These are phyloP conservation scores for Teleogryllus oceanicus DNA, from an alignment of 2,888 invertebrate species.

Conservation along the genomic window DNA sequence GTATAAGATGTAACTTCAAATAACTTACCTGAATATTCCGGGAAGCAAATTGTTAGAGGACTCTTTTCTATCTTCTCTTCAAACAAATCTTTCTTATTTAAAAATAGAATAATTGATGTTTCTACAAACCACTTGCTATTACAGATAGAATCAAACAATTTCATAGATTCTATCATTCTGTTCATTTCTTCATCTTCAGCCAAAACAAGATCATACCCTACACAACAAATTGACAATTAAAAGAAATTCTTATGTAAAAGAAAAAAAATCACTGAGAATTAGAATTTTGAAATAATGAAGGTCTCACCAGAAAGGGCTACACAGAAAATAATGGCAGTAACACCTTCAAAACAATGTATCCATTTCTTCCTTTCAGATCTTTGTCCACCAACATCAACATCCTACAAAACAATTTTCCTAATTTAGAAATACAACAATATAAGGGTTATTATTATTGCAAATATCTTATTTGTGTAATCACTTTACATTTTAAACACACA, in stretches of 20 bases:
- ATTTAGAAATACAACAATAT: slow-evolving; percentile 19
- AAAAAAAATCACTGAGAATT: background rate
- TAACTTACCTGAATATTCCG: slow-evolving; percentile 73
- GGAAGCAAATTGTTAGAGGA: slow-evolving; percentile 81
- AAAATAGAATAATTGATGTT: slow-evolving; percentile 84
- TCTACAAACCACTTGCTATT: slow-evolving; percentile 92
- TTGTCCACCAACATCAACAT: slow-evolving; percentile 94
- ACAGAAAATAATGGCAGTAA: slow-evolving; percentile 89
- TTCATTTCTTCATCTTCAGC: slow-evolving; percentile 87
- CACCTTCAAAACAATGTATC: slow-evolving; percentile 93
- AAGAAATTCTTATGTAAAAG: no score
- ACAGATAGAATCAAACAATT: slow-evolving; percentile 87
- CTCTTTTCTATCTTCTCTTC: slow-evolving; percentile 81
- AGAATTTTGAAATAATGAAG: background rate
- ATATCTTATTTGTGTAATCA: background rate
- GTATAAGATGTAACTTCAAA: background rate
- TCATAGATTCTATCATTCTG: slow-evolving; percentile 88
- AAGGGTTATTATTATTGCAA: background rate
- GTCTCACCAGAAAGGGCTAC: slow-evolving; percentile 74
- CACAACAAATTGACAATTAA: slow-evolving; percentile 35
- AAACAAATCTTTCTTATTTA: slow-evolving; percentile 89
- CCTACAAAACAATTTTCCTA: slow-evolving; percentile 50
- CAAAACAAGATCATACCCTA: slow-evolving; percentile 79
- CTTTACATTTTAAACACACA: no score
- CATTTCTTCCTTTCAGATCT: slow-evolving; percentile 91